Percentiles rank a stretch among this genome's conserved stretches.
Conservation (phyloP, 2,888 invertebrate genomes). For the Leptinotarsa tumamoca region DNA sequence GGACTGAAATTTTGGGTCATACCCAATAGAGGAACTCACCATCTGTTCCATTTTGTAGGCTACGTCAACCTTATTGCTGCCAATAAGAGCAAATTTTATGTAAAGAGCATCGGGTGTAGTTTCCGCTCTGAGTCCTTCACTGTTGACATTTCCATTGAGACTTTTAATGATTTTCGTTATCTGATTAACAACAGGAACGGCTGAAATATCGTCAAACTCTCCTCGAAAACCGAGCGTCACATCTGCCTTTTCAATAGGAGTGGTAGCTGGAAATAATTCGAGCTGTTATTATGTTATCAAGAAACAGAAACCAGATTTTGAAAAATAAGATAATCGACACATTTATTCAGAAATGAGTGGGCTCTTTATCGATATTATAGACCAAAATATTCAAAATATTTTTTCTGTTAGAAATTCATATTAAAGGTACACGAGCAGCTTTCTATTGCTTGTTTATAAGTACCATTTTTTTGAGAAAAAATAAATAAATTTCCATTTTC, state of each 20-base stretch:
- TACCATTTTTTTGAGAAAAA: no score
- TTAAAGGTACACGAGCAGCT: no score
- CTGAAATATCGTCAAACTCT: slow-evolving; percentile 68
- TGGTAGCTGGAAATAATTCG: slow-evolving; percentile 66
- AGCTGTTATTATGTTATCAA: neutral
- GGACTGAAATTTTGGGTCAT: no score
- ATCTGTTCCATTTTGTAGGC: slow-evolving; percentile 84
- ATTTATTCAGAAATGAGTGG: no score
- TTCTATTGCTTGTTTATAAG: no score
- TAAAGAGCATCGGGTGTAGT: slow-evolving; percentile 69
- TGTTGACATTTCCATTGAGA: slow-evolving; percentile 65
- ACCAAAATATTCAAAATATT: no score
- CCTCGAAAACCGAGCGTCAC: slow-evolving; percentile 80
- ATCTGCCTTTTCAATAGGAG: slow-evolving; percentile 81
- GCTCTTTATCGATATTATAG: no score
- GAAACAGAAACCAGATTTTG: neutral
- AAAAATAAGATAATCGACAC: no score
- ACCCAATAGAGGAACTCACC: slow-evolving; percentile 66
- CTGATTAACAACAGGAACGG: slow-evolving; percentile 67
- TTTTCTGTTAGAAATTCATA: no score
- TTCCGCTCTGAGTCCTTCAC: slow-evolving; percentile 69
- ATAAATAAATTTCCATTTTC: no score
- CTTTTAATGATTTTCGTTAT: slow-evolving; percentile 67
- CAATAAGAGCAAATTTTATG: slow-evolving; percentile 76
- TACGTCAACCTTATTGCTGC: slow-evolving; percentile 81